A percentile compares a stretch with the other conserved stretches of the same genome.
Evolutionary conservation across 2,113 vertebrate genomes (phyloP).

Genomic region (Pseudorectes ferrugineus): DNA sequence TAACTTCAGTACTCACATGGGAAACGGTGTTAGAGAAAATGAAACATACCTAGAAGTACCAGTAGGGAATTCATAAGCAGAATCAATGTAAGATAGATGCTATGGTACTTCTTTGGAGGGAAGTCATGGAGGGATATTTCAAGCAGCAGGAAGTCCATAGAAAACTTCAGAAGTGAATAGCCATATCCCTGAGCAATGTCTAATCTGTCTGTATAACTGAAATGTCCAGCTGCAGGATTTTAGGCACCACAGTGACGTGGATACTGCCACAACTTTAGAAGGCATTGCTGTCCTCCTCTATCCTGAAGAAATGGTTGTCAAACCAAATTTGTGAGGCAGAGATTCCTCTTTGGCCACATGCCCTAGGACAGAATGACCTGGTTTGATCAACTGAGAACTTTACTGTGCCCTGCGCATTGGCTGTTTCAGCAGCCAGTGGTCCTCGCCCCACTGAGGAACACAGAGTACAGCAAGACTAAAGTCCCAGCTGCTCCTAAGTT

Average conservation of each 20-base stretch:
- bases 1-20: neutral
- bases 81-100: neutral
- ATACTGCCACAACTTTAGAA: neutral
- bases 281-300: neutral
- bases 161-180: neutral
- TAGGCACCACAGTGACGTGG: neutral
- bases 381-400: neutral
- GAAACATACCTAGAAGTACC: neutral
- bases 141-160: neutral
- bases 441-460: neutral
- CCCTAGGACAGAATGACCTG: neutral
- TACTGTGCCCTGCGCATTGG: neutral
- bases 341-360: neutral
- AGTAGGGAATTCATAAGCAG: neutral
- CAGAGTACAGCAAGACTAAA: neutral
- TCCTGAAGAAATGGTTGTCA: neutral
- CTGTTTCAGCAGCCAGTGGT: neutral
- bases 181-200: neutral
- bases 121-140: neutral
- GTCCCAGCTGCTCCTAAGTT: neutral
- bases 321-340: neutral
- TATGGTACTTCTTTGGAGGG: neutral
- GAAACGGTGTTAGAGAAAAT: neutral
- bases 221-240: neutral
- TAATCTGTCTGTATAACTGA: neutral